Conservation (phyloP, 2,888 invertebrate species). For the Xestoiulus laeticollis region DNA sequence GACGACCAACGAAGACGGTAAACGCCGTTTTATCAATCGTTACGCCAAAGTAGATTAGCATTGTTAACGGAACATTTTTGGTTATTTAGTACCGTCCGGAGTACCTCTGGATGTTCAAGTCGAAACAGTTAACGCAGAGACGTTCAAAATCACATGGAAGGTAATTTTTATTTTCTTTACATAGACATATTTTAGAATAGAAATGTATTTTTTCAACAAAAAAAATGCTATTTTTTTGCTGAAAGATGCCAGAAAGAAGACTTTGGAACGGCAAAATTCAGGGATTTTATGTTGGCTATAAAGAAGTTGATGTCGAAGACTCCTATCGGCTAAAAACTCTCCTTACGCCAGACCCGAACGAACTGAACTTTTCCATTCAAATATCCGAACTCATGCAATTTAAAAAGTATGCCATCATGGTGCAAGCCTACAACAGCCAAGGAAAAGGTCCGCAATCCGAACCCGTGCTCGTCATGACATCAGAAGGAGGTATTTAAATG, state of each 20-base stretch:
- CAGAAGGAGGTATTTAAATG: conserved; percentile 62
- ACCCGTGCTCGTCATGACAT: conserved; percentile 62
- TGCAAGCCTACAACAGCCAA: conserved; percentile 63
- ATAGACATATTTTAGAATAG: not conserved
- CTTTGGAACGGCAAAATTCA: conserved; percentile 55
- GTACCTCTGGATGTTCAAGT: conserved; percentile 49
- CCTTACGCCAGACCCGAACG: conserved; percentile 53
- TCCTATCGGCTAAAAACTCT: conserved; percentile 57
- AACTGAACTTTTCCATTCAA: conserved; percentile 55
- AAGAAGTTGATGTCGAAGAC: conserved; percentile 56
- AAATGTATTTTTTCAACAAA: conserved; percentile 54
- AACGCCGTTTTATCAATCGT: not conserved
- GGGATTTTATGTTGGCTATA: conserved; percentile 57
- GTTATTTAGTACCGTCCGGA: conserved; percentile 43
- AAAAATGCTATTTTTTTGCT: conserved; percentile 62
- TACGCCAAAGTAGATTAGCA: too few species aligned
- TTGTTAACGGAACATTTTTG: not conserved
- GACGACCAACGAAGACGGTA: conserved; percentile 50
- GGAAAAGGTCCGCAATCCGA: conserved; percentile 63
- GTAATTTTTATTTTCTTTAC: conserved; percentile 45
- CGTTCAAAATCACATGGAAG: conserved; percentile 52
- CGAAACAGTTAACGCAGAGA: conserved; percentile 49
- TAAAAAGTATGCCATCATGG: conserved; percentile 63
- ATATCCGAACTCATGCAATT: conserved; percentile 60
- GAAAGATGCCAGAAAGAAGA: conserved; percentile 58